phyloP scores from a whole-genome alignment of 2,797 vertebrate species.

The Rhabdophis nuchalis region DNA sequence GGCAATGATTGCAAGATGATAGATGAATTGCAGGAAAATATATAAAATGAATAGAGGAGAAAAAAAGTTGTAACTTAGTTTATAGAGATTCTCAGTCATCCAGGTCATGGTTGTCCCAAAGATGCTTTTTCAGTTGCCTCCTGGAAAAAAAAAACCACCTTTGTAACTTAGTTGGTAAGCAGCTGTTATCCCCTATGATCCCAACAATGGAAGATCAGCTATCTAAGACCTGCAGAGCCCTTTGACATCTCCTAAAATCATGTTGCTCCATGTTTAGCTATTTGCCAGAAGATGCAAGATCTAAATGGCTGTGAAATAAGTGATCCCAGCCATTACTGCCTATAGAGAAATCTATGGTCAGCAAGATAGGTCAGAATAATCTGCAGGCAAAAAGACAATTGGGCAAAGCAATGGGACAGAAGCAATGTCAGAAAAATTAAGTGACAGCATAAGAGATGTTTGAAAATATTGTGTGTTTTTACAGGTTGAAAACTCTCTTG shows the following conservation, averaged over 20 bases:
- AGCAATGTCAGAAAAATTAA: not conserved
- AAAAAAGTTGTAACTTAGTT: not conserved
- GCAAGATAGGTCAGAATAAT: not conserved
- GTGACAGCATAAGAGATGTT: no score
- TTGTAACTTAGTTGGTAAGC: not conserved
- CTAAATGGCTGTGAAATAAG: not conserved
- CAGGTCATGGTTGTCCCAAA: no score
- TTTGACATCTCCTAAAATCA: not conserved
- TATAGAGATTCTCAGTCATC: no score
- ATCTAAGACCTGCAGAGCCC: not conserved
- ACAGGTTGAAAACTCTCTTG: not conserved
- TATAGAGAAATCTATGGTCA: not conserved
- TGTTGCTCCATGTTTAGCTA: not conserved
- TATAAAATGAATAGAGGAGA: not conserved
- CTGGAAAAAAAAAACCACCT: no score
- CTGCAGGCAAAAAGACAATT: not conserved
- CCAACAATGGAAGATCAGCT: not conserved
- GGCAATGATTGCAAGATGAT: not conserved
- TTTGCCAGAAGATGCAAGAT: not conserved
- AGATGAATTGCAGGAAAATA: not conserved
- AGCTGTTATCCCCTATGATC: not conserved
- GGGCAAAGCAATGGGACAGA: not conserved
- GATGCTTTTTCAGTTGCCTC: no score
- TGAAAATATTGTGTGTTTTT: not conserved
- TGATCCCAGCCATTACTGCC: not conserved